These are phyloP conservation scores for Enteromius paludinosus DNA, from an alignment of 2,797 vertebrate species.

Conservation along the genomic window DNA sequence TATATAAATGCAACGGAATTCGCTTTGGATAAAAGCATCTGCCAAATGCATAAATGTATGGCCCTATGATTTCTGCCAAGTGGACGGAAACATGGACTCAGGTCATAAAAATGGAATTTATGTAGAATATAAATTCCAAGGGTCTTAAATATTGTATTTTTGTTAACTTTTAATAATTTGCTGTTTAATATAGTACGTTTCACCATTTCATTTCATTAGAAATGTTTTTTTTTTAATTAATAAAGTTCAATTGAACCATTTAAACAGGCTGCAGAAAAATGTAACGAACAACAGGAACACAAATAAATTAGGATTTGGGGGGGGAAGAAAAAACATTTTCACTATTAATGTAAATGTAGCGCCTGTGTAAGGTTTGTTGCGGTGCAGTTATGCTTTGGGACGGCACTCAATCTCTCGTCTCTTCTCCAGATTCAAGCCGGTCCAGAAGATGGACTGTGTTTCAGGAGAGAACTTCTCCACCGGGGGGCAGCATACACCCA, in stretches of 20 bases:
- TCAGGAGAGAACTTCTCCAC: slow-evolving; percentile 82
- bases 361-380: neutral
- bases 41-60: neutral
- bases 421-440: slow-evolving; percentile 86
- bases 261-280: neutral
- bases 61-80: too few species aligned
- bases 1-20: neutral
- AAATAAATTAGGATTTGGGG: neutral
- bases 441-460: slow-evolving; percentile 88
- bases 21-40: neutral
- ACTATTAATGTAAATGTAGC: neutral
- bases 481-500: slow-evolving; percentile 79
- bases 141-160: neutral
- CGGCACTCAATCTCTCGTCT: neutral
- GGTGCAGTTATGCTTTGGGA: neutral
- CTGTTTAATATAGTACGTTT: neutral
- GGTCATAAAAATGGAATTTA: too few species aligned
- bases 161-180: neutral
- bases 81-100: too few species aligned
- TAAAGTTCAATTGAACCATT: neutral
- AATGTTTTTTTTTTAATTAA: neutral
- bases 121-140: neutral
- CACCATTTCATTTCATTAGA: neutral
- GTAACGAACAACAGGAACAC: neutral
- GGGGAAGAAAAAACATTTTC: neutral